These are phyloP conservation scores for Smutsia temminckii DNA, from an alignment of 2,797 vertebrate genomes.

Conservation along the genomic window DNA sequence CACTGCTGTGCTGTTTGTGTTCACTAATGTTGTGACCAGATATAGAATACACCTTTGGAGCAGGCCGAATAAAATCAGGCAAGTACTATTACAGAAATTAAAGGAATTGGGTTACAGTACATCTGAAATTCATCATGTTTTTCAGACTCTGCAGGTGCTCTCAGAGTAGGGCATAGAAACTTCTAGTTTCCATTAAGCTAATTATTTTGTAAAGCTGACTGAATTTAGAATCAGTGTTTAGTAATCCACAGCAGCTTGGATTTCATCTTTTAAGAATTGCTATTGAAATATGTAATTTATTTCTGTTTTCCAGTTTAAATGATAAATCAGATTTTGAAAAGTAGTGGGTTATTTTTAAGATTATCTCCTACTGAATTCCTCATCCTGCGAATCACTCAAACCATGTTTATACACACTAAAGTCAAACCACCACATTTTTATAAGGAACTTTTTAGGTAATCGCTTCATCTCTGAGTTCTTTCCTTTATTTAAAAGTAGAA, in stretches of 20 bases:
- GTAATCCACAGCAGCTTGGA: slow-evolving; percentile 16
- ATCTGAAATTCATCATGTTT: slow-evolving; percentile 20
- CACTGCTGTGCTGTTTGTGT: background rate
- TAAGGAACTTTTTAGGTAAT: background rate
- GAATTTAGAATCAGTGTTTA: slow-evolving; percentile 17
- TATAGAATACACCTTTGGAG: slow-evolving; percentile 4
- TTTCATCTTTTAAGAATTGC: slow-evolving; percentile 48
- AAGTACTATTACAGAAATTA: slow-evolving; percentile 33
- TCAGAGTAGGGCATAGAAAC: slow-evolving; percentile 29
- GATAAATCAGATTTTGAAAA: slow-evolving; percentile 33
- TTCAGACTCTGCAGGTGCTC: slow-evolving; percentile 39
- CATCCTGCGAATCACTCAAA: slow-evolving; percentile 35
- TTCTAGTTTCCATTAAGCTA: slow-evolving; percentile 23
- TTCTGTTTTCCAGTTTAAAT: slow-evolving; percentile 38
- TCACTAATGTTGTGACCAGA: slow-evolving; percentile 18
- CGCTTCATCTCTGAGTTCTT: background rate
- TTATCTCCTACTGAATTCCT: background rate
- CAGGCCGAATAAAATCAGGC: background rate
- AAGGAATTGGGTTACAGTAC: slow-evolving; percentile 23
- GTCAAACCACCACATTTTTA: slow-evolving; percentile 23
- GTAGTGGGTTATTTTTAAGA: slow-evolving; percentile 13
- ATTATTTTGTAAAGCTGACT: slow-evolving; percentile 47
- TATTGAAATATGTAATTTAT: slow-evolving; percentile 15
- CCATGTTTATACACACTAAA: background rate
- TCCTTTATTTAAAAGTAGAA: slow-evolving; percentile 52